phyloP scores from a whole-genome alignment of 1,140 invertebrate genomes.

The Pseudomyrmex sp. region DNA sequence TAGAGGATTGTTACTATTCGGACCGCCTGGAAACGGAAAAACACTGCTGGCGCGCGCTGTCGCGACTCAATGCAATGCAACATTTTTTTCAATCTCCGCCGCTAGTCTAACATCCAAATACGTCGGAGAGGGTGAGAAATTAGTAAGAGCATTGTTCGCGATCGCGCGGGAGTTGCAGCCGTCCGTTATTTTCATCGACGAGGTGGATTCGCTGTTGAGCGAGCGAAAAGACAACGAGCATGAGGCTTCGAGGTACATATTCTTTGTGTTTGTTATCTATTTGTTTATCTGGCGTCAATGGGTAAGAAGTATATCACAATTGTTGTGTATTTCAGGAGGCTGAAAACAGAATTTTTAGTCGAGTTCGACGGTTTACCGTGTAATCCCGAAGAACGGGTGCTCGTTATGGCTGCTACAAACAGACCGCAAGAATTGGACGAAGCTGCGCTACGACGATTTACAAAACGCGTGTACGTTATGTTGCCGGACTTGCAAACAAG shows the following conservation, averaged over 20 bases:
- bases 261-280: background rate
- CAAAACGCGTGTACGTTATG: constrained; percentile 97
- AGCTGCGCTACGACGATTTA: constrained; percentile 95
- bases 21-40: constrained; percentile 97
- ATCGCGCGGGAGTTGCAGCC: constrained; percentile 97
- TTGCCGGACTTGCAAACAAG: constrained; percentile 94
- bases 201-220: constrained; percentile 97
- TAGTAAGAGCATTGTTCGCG: constrained; percentile 97
- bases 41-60: constrained; percentile 96
- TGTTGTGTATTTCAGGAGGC: constrained; percentile 86
- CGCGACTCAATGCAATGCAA: constrained; percentile 96
- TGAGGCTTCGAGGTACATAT: constrained; percentile 91
- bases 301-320: background rate
- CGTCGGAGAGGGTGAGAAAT: constrained; percentile 99
- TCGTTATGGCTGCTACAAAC: constrained; percentile 99
- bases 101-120: constrained; percentile 99
- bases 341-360: constrained; percentile 99
- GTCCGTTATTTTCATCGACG: constrained; percentile 98
- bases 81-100: constrained; percentile 99
- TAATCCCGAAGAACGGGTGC: constrained; percentile 93
- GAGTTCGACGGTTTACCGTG: constrained; percentile 97
- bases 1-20: constrained; percentile 97
- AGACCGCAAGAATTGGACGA: constrained; percentile 97
- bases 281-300: background rate
- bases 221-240: constrained; percentile 97